Base-by-base conservation (phyloP, 2,797 vertebrate genomes). In the Stomatorhinus walkeri region DNA sequence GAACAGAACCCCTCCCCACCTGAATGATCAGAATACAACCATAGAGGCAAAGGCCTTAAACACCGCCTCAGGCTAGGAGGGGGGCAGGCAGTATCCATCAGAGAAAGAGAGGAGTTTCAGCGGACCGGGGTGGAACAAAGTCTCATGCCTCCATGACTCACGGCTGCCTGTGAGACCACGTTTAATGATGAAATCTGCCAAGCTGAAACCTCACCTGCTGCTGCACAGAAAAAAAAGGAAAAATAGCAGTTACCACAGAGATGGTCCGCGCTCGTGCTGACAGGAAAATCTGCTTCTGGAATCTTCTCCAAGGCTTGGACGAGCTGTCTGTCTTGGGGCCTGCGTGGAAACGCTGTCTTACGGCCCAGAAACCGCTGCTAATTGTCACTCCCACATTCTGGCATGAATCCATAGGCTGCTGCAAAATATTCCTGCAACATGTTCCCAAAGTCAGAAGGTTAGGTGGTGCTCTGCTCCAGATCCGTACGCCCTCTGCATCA, bases 181-280 rank as follows among this genome's bases (percentile, higher is more conserved):
- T 86, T 56, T 86, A 86, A 86, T 86, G 85, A 49, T 86, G 51
- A 86, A 52, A 86, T 36, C 85, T 86, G 85, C 49, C 85, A 86
- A 54, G 85, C 28, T 86, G 28, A 86, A 86, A 56, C 6, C 49
- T 86, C 85, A 54, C 46, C 49, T 86, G 85, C 85, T 54, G 51
- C 85, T 86, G 28, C 85, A 16, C 14, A 43, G 68, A 76, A 86
- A 46, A 54, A 86, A 86, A 52, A 68, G 32, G 61, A 64, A 86
- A 54, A 56, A 56, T 22, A 56, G 49, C 85, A 56, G 85, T 54
- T 49, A 54, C 85, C 85, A 86, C 49, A 36, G 85, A 86, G 85
- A 54, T 56, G 14, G 85, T 54, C 49, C 16, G 24, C 4, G 4
- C 51, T 56, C 49, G 28, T 49, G 51, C 85, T 54, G 85, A 56